Evolutionary conservation across 2,113 vertebrate genomes (phyloP), one percentile per base, ranked within the genome.

Genomic region (Silurus meridionalis): DNA sequence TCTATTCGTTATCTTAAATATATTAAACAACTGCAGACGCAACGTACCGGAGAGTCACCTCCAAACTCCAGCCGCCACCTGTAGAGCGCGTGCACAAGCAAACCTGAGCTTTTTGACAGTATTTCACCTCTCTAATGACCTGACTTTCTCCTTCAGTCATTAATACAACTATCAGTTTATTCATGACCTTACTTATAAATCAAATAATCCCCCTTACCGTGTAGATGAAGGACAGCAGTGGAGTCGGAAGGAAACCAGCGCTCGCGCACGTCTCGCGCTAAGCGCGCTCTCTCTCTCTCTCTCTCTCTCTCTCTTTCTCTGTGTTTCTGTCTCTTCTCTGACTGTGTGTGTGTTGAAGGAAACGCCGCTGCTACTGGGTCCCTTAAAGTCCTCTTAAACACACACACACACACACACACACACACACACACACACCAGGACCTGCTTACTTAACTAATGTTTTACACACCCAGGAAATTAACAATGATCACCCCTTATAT

Each of bases 11-110:
- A 57, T 58, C 52, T 17, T 57, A 5, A 4, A 7, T n/a, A 7
- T n/a, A 77, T 25, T 28, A 79, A 79, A 57, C 77, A 79, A 17
- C 53, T 61, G 11, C n/a, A 80, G 78, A 19, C 17, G 14, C 57
- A 11, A 4, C 52, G 52, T 75, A 75, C 6, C 0, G 28, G 21
- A 60, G 78, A 21, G 55, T 63, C 58, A 63, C 19, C 21, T 46
- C 46, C 60, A 28, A 83, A 83, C 82, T 83, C 67, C 53, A 11
- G 67, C 53, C 28, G 19, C 82, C 64, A 83, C 82, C 82, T 83
- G 82, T 83, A 58, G 82, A 57, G 67, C 28, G 67, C 53, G 2
- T 46, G 28, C 79, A 61, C 17, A 81, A 80, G 37, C 57, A 17
- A 61, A 60, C 60, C 25, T 46, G 15, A 48, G 57, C 9, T 81